A percentile compares a stretch with the other conserved stretches of the same genome.
phyloP scores from a whole-genome alignment of 1,140 invertebrate genomes.

The Patella vulgata region DNA sequence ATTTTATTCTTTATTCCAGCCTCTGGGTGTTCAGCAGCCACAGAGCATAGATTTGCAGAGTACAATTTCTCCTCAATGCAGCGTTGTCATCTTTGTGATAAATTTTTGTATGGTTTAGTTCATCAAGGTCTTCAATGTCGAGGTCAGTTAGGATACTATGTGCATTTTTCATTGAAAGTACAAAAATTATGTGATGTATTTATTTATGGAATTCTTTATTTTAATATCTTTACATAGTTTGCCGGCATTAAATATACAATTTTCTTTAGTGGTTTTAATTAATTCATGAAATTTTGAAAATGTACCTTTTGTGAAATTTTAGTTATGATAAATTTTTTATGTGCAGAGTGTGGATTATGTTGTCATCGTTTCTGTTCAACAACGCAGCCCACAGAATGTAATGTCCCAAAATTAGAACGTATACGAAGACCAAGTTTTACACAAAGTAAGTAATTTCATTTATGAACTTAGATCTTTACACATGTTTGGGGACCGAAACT shows the following conservation, averaged over 20 bases:
- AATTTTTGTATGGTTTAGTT: constrained; percentile 77
- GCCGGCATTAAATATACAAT: background rate
- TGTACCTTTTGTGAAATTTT: no score
- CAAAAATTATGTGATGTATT: no score
- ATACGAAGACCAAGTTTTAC: constrained; percentile 55
- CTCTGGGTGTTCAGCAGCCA: constrained; percentile 50
- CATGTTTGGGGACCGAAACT: no score
- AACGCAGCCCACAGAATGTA: constrained; percentile 72
- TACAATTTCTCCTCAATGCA: constrained; percentile 78
- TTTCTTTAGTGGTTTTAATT: constrained; percentile 7
- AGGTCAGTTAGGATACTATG: constrained; percentile 71
- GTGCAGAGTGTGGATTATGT: constrained; percentile 78
- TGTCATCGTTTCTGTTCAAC: constrained; percentile 78
- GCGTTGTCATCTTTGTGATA: constrained; percentile 81
- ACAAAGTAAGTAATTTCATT: constrained; percentile 46
- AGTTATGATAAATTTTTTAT: no score
- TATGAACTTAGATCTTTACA: constrained; percentile 1
- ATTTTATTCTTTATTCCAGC: constrained; percentile 28
- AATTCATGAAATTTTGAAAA: constrained; percentile 16
- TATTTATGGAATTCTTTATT: no score
- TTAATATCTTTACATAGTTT: no score
- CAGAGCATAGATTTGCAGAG: constrained; percentile 72
- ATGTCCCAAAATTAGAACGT: constrained; percentile 57
- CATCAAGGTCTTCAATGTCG: constrained; percentile 81
- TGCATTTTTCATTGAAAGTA: no score